phyloP scores from a whole-genome alignment of 64 coral and sea anemone genomes.

The Dendronephthya gigantea region DNA sequence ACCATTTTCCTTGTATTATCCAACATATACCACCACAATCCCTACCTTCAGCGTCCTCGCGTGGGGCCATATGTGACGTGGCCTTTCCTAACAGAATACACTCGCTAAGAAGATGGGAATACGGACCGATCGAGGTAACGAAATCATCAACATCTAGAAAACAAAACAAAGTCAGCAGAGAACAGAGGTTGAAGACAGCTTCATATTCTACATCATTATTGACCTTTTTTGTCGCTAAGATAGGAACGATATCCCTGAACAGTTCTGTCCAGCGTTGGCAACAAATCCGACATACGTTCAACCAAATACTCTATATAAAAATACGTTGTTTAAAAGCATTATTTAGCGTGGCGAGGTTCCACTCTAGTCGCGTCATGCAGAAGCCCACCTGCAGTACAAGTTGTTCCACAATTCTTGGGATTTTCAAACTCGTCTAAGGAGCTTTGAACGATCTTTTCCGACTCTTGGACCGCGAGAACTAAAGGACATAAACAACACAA shows the following conservation, averaged over 20 bases:
- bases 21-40: no score
- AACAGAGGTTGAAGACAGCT: no score
- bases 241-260: not conserved
- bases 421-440: slow-evolving; percentile 59
- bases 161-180: no score
- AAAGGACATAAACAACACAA: not conserved
- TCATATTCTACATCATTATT: not conserved
- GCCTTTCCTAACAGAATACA: slow-evolving; percentile 56
- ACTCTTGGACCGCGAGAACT: slow-evolving; percentile 35
- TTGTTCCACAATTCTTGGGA: slow-evolving; percentile 52
- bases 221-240: not conserved
- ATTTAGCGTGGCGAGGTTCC: no score
- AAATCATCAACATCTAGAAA: not conserved
- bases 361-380: no score
- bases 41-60: slow-evolving; percentile 58
- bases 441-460: slow-evolving; percentile 46
- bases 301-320: not conserved
- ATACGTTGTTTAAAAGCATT: no score
- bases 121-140: not conserved
- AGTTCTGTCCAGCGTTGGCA: not conserved
- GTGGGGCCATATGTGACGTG: slow-evolving; percentile 64
- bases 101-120: slow-evolving; percentile 51
- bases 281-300: not conserved
- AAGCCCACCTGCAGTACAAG: slow-evolving; percentile 54
- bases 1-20: no score